These are phyloP conservation scores for Akabosia matsudoensis DNA, from an alignment of 1,140 invertebrate genomes.

Conservation along the genomic window DNA sequence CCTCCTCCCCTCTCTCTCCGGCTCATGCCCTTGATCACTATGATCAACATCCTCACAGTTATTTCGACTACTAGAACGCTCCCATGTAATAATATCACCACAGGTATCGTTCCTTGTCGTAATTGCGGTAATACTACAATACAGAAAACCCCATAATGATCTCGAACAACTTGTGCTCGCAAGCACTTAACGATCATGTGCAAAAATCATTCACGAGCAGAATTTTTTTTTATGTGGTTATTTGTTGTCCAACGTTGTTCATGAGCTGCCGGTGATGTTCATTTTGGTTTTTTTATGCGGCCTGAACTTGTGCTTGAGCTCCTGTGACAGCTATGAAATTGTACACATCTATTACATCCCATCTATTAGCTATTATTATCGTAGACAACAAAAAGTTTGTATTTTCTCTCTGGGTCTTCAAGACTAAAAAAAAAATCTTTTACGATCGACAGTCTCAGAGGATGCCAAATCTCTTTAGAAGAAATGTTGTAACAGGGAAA, in stretches of 20 bases:
- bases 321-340: conserved; percentile 14
- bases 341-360: not conserved
- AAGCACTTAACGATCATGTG: conserved; percentile 8
- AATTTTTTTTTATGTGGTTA: not conserved
- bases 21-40: no score
- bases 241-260: no score
- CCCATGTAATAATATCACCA: conserved; percentile 4
- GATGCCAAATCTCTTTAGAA: no score
- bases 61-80: not conserved
- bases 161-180: not conserved
- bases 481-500: no score
- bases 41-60: not conserved
- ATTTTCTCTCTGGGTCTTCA: no score
- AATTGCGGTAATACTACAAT: conserved; percentile 4
- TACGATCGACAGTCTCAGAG: no score
- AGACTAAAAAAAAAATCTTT: conserved; percentile 1
- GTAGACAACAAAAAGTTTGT: conserved; percentile 7
- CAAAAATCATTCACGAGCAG: not conserved
- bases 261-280: not conserved
- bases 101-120: not conserved
- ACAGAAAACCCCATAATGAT: conserved; percentile 12
- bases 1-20: not conserved
- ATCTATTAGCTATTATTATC: conserved; percentile 15
- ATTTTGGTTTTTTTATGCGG: not conserved
- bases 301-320: not conserved